A percentile compares a stretch with the other conserved stretches of the same genome.
Conservation (phyloP, 2,113 vertebrate genomes). For the Melanotaenia duboulayi region DNA sequence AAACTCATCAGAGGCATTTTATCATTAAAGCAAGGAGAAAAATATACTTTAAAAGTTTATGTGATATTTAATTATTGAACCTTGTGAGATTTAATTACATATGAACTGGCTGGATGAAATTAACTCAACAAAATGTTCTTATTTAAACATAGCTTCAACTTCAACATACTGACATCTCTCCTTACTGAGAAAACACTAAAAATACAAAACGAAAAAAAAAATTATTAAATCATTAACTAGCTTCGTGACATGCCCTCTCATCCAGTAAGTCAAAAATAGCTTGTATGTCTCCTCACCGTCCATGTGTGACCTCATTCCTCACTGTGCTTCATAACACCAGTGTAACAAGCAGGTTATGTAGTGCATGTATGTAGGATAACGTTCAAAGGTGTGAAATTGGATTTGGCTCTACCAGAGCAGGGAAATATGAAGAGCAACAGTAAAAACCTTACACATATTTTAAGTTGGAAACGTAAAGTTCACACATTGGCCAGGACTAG, state of each 20-base stretch:
- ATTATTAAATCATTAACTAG: not conserved
- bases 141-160: not conserved
- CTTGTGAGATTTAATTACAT: not conserved
- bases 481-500: not conserved
- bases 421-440: slow-evolving; percentile 36
- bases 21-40: not conserved
- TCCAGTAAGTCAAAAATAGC: slow-evolving; percentile 21
- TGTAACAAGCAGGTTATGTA: slow-evolving; percentile 50
- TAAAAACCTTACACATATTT: slow-evolving; percentile 29
- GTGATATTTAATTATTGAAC: not conserved
- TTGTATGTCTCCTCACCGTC: slow-evolving; percentile 15
- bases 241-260: too few species aligned
- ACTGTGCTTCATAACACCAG: slow-evolving; percentile 56
- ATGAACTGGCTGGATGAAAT: not conserved
- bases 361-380: slow-evolving; percentile 65
- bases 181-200: not conserved
- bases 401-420: slow-evolving; percentile 58
- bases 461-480: slow-evolving; percentile 8
- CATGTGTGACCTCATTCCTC: slow-evolving; percentile 41
- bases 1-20: not conserved
- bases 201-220: not conserved
- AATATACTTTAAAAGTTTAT: not conserved
- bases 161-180: slow-evolving; percentile 3
- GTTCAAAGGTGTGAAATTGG: slow-evolving; percentile 77
- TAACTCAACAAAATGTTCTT: not conserved